Percentiles rank a stretch among this genome's conserved stretches.
Evolutionary conservation across 2,888 invertebrate genomes (phyloP).

Genomic region (Apamea monoglypha): DNA sequence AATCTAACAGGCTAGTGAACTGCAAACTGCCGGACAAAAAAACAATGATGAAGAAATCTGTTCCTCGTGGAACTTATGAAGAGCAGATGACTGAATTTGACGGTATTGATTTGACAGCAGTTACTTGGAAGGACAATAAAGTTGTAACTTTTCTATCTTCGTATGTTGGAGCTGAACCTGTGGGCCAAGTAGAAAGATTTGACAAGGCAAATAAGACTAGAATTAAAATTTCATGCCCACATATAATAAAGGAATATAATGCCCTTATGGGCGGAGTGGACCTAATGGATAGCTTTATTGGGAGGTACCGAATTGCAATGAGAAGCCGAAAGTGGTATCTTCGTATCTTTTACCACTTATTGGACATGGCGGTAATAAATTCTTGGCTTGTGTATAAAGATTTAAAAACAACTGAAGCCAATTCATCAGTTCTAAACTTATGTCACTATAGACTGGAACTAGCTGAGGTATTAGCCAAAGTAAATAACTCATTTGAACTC

Average conservation of each 20-base stretch:
- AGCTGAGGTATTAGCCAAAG: constrained; percentile 70
- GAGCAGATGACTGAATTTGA: constrained; percentile 68
- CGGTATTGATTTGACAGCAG: constrained; percentile 68
- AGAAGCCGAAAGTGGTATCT: constrained; percentile 60
- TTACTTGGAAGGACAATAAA: constrained; percentile 73
- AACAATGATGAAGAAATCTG: constrained; percentile 67
- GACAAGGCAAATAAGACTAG: constrained; percentile 65
- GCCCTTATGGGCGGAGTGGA: constrained; percentile 73
- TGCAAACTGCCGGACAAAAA: constrained; percentile 70
- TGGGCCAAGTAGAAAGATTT: constrained; percentile 61
- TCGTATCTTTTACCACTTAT: constrained; percentile 73
- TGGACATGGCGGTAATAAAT: constrained; percentile 73
- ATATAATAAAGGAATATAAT: constrained; percentile 71
- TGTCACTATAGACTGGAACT: constrained; percentile 72
- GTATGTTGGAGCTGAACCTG: constrained; percentile 71
- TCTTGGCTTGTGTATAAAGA: constrained; percentile 71
- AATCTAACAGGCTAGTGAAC: constrained; percentile 60
- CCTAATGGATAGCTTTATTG: constrained; percentile 63
- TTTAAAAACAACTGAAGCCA: constrained; percentile 48
- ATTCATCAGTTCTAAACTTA: constrained; percentile 65
- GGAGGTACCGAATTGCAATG: constrained; percentile 67
- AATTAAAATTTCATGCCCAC: constrained; percentile 63
- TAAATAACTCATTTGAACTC: constrained; percentile 59
- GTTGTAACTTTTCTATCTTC: constrained; percentile 70
- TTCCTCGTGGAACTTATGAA: constrained; percentile 68